phyloP scores from a whole-genome alignment of 2,888 invertebrate genomes.

The Dysmachus trigonus region DNA sequence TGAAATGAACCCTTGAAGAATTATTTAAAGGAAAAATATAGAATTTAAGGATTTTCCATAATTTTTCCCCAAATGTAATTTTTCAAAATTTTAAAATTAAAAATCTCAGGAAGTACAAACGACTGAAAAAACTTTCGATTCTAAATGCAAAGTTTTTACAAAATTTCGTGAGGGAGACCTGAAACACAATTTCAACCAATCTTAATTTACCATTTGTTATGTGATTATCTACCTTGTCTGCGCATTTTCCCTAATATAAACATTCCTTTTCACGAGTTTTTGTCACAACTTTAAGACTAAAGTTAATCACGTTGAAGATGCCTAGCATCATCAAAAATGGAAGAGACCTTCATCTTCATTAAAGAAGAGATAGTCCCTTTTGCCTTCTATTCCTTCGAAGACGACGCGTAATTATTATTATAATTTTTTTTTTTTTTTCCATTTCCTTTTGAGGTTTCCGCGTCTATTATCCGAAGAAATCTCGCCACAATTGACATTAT shows the following conservation, averaged over 20 bases:
- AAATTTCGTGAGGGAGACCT: too few species aligned
- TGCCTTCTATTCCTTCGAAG: neutral
- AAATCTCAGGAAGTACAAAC: too few species aligned
- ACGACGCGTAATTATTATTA: neutral
- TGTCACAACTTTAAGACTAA: neutral
- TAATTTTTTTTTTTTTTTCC: neutral
- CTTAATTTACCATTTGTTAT: too few species aligned
- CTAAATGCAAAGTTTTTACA: too few species aligned
- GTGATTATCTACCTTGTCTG: neutral
- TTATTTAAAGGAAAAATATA: too few species aligned
- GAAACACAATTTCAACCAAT: too few species aligned
- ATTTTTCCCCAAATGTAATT: too few species aligned
- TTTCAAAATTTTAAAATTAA: too few species aligned
- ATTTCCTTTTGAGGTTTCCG: neutral
- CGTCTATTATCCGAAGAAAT: neutral
- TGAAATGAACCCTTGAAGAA: too few species aligned
- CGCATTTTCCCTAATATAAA: neutral
- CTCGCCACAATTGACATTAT: neutral
- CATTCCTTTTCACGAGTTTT: neutral
- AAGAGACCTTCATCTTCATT: neutral
- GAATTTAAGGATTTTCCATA: too few species aligned
- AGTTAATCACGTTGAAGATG: neutral
- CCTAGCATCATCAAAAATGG: neutral
- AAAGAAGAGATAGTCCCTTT: neutral
- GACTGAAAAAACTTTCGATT: too few species aligned